A percentile compares a stretch with the other conserved stretches of the same genome.
These are phyloP conservation scores for Protobothrops flavoviridis DNA, from an alignment of 2,113 vertebrate genomes.

Conservation along the genomic window DNA sequence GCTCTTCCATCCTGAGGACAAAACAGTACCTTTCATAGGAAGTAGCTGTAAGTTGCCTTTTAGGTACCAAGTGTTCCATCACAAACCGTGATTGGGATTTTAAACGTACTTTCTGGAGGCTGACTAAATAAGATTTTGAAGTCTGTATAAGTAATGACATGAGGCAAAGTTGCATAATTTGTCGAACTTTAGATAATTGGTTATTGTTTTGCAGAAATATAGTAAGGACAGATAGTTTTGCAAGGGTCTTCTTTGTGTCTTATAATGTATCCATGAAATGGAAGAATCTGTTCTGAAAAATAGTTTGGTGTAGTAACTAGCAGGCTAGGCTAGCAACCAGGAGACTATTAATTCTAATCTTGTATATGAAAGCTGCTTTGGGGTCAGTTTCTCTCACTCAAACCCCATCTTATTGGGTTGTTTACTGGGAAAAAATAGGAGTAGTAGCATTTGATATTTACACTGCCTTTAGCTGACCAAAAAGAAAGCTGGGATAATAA, in stretches of 20 bases:
- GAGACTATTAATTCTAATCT: not conserved
- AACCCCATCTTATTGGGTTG: not conserved
- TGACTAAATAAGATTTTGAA: not conserved
- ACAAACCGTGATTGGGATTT: not conserved
- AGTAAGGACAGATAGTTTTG: not conserved
- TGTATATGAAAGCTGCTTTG: not conserved
- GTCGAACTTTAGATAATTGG: not conserved
- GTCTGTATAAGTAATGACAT: not conserved
- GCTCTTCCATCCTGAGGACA: not conserved
- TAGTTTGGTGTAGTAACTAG: not conserved
- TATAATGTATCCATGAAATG: not conserved
- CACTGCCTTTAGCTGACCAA: not conserved
- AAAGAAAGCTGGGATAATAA: not conserved
- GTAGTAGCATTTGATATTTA: not conserved
- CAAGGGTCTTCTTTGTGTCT: not conserved
- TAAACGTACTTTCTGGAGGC: not conserved
- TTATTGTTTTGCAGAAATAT: not conserved
- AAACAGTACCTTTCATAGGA: not conserved
- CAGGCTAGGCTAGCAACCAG: not conserved
- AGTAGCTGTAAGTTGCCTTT: not conserved
- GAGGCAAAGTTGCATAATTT: not conserved
- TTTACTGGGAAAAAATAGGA: not conserved
- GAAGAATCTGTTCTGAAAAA: not conserved
- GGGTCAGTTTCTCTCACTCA: not conserved
- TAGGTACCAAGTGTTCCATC: not conserved